A percentile compares a stretch with the other conserved stretches of the same genome.
These are phyloP conservation scores for Halocynthia aurantium DNA, from an alignment of 23 tunicate species.

Conservation along the genomic window DNA sequence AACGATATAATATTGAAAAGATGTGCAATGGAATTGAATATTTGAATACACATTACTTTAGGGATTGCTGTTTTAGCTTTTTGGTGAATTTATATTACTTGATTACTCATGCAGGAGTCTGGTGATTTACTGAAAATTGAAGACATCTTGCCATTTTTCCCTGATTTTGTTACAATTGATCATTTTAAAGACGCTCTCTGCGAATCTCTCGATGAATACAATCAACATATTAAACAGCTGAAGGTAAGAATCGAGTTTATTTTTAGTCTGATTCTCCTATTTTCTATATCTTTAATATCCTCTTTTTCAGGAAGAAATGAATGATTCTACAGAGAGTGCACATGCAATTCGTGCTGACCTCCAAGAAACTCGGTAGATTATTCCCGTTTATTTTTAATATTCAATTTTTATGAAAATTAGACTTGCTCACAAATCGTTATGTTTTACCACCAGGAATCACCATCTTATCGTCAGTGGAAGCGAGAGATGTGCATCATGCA, in stretches of 20 bases:
- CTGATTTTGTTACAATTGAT: slow-evolving; percentile 95
- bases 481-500: slow-evolving; percentile 54
- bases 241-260: slow-evolving; percentile 24
- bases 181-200: slow-evolving; percentile 96
- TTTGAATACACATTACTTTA: no score
- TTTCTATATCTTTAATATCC: background rate
- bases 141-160: slow-evolving; percentile 91
- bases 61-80: background rate
- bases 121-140: slow-evolving; percentile 81
- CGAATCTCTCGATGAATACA: slow-evolving; percentile 87
- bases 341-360: slow-evolving; percentile 69
- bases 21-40: no score
- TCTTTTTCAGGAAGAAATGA: slow-evolving; percentile 75
- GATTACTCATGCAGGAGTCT: slow-evolving; percentile 34
- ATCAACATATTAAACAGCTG: slow-evolving; percentile 73
- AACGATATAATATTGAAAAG: no score
- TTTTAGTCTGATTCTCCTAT: background rate
- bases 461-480: slow-evolving; percentile 59
- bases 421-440: background rate
- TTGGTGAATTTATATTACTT: background rate
- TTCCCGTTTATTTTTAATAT: background rate
- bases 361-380: slow-evolving; percentile 69
- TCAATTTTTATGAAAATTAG: background rate
- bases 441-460: slow-evolving; percentile 34
- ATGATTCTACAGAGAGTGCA: slow-evolving; percentile 78